A percentile compares a stretch with the other conserved stretches of the same genome.
Evolutionary conservation across 1,140 invertebrate genomes (phyloP).

Genomic region (Drosophila sulfurigaster): DNA sequence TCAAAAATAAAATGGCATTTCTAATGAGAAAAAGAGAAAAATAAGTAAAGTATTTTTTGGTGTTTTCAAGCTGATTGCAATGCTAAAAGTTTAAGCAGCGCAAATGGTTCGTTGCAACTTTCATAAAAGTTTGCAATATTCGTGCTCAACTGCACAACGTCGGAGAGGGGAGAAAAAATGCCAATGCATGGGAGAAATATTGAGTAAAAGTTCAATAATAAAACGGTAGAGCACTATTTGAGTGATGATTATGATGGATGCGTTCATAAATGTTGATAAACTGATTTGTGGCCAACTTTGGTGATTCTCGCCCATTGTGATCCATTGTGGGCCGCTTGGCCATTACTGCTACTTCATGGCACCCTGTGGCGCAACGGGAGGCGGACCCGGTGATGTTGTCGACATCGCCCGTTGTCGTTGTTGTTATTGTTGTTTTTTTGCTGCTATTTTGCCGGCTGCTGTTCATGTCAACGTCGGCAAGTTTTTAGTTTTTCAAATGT

Average conservation of each 20-base stretch:
- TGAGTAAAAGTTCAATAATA: conserved; percentile 29
- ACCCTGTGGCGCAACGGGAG: conserved; percentile 11
- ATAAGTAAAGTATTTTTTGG: conserved; percentile 5
- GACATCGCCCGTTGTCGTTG: conserved; percentile 8
- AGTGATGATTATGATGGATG: conserved; percentile 70
- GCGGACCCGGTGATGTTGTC: conserved; percentile 5
- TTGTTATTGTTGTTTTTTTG: conserved; percentile 36
- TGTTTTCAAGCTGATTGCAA: conserved; percentile 12
- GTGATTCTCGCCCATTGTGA: conserved; percentile 55
- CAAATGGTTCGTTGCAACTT: conserved; percentile 14
- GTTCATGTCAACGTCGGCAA: conserved; percentile 64
- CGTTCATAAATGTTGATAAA: conserved; percentile 42
- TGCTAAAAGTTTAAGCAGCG: conserved; percentile 9
- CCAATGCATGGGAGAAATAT: not conserved
- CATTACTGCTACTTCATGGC: conserved; percentile 25
- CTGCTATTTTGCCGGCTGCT: conserved; percentile 44
- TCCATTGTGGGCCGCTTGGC: conserved; percentile 8
- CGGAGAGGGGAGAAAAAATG: not conserved
- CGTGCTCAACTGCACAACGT: not conserved
- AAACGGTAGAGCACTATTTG: conserved; percentile 1
- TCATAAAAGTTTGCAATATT: conserved; percentile 14
- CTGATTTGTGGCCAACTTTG: conserved; percentile 68
- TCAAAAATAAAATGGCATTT: not conserved
- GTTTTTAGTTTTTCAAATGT: conserved; percentile 80
- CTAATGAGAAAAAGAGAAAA: not conserved